These are phyloP conservation scores for Chrysaora quinquecirrha DNA, from an alignment of 30 jellyfish, hydroid and myxozoan species.

Conservation along the genomic window DNA sequence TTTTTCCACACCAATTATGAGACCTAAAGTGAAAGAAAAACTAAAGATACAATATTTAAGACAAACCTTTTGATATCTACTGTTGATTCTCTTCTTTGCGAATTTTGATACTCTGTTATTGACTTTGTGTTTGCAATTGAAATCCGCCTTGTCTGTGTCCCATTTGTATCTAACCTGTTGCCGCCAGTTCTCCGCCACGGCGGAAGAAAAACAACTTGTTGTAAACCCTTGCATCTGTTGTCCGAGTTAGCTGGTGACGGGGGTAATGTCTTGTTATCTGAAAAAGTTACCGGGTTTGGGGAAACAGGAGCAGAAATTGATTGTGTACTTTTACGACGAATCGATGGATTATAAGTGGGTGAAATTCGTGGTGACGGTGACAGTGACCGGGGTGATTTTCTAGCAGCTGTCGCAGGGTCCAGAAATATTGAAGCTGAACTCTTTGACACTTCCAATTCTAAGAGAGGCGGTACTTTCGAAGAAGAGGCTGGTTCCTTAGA, in stretches of 20 bases:
- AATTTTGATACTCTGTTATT: background rate
- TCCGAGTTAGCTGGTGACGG: background rate
- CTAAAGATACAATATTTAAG: no score
- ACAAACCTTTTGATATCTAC: no score
- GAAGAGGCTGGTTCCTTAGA: background rate
- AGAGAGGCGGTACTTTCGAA: background rate
- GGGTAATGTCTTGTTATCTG: background rate
- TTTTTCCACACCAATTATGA: no score
- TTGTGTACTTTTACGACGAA: background rate
- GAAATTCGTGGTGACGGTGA: background rate
- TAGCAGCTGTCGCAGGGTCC: background rate
- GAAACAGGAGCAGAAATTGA: constrained; percentile 54
- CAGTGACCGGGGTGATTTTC: background rate
- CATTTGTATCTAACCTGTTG: background rate
- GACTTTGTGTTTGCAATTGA: background rate
- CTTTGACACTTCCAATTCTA: background rate
- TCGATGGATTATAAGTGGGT: background rate
- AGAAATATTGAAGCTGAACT: background rate
- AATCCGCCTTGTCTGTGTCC: background rate
- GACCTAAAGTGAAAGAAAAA: no score
- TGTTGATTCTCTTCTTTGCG: background rate
- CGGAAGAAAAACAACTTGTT: constrained; percentile 54
- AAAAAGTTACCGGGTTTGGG: background rate
- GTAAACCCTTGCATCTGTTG: constrained; percentile 11
- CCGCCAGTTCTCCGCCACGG: constrained; percentile 50